These are phyloP conservation scores for Champsocephalus esox DNA, from an alignment of 2,797 vertebrate genomes.

Conservation along the genomic window DNA sequence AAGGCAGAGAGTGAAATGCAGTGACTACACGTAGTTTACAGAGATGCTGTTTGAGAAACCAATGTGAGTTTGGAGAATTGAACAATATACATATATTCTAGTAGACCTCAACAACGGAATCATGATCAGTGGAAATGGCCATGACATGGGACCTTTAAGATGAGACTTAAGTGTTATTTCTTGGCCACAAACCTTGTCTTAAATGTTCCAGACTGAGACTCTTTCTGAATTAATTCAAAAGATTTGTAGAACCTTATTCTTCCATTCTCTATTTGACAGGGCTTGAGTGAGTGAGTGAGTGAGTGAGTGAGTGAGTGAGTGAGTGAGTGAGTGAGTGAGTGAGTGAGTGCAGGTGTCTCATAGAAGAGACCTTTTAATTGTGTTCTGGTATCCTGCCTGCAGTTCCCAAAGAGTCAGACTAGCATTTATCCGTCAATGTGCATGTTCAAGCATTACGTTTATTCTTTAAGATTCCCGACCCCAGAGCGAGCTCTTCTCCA, in stretches of 20 bases:
- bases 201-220: background rate
- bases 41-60: no score
- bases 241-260: background rate
- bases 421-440: background rate
- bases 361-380: constrained; percentile 3
- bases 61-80: no score
- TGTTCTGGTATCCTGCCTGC: background rate
- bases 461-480: background rate
- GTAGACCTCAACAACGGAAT: no score
- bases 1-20: no score
- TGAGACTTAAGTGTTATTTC: background rate
- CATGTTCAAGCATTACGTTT: background rate
- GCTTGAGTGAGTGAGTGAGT: background rate
- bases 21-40: no score
- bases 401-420: constrained; percentile 6
- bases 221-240: constrained; percentile 1
- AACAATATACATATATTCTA: no score
- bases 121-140: no score
- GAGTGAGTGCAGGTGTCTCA: constrained; percentile 2
- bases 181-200: background rate
- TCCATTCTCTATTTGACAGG: background rate
- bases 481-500: background rate
- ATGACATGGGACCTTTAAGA: background rate
- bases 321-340: background rate
- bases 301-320: no score